Evolutionary conservation across 2,113 vertebrate species (phyloP).

Genomic region (Nothobranchius furzeri): DNA sequence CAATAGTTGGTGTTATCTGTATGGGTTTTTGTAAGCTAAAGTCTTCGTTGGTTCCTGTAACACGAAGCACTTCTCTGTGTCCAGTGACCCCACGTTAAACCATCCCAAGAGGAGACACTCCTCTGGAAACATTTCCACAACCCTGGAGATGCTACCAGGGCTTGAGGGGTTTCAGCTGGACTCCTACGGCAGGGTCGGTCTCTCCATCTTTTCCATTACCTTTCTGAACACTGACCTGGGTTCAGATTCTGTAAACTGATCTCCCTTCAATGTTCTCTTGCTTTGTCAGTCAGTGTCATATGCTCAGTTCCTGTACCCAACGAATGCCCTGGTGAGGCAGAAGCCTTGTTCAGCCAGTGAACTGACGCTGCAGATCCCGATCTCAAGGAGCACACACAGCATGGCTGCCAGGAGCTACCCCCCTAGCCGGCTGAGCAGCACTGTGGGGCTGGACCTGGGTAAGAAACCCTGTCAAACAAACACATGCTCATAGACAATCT

Average conservation of each 20-base stretch:
- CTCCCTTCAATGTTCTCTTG: not conserved
- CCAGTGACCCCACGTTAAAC: slow-evolving; percentile 87
- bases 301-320: slow-evolving; percentile 91
- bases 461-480: slow-evolving; percentile 24
- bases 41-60: not conserved
- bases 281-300: slow-evolving; percentile 89
- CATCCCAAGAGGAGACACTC: slow-evolving; percentile 91
- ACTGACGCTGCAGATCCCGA: slow-evolving; percentile 70
- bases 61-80: not conserved
- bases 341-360: slow-evolving; percentile 78
- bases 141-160: slow-evolving; percentile 91
- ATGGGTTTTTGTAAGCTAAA: too few relatives aligned
- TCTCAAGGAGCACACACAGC: slow-evolving; percentile 75
- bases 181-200: slow-evolving; percentile 87
- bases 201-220: not conserved
- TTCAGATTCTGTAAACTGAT: not conserved
- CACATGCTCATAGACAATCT: too few relatives aligned
- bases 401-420: slow-evolving; percentile 76
- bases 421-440: slow-evolving; percentile 81
- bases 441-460: slow-evolving; percentile 87
- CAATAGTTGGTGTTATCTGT: too few relatives aligned
- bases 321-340: slow-evolving; percentile 88
- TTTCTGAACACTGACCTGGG: not conserved
- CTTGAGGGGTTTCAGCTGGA: slow-evolving; percentile 93
- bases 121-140: slow-evolving; percentile 87